Base-by-base conservation (phyloP, 2,888 invertebrate species). In the Nephrocerus scutellatus region DNA sequence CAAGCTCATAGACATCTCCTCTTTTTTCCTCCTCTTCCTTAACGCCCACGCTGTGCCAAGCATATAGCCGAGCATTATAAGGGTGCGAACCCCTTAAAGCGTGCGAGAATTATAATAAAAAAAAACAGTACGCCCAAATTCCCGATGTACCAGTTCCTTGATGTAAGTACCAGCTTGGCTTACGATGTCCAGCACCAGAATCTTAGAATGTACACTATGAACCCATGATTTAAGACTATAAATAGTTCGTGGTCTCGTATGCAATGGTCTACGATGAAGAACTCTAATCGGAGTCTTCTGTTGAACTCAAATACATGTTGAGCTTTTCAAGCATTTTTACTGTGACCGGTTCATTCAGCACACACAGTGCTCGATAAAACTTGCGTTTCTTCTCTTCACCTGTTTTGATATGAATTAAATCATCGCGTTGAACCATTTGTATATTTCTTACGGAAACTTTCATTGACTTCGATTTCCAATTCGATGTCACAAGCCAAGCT, bases 81-180 rank as follows among this genome's bases (percentile, higher is more conserved):
- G n/a, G n/a, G n/a, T n/a, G n/a, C n/a, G n/a, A n/a, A n/a, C n/a
- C n/a, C n/a, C n/a, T n/a, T n/a, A n/a, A n/a, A n/a, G n/a, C n/a
- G n/a, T n/a, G n/a, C n/a, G n/a, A n/a, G n/a, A n/a, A n/a, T n/a
- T n/a, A n/a, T n/a, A n/a, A n/a, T n/a, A n/a, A n/a, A n/a, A n/a
- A n/a, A n/a, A n/a, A n/a, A n/a, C n/a, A n/a, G 93, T 92, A 50
- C 97, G 74, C 2, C 89, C 86, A 62, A 95, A 85, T 71, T 98
- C 97, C 4, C 96, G 91, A 70, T 97, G 93, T 14, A 90, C 86
- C 72, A 97, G 89, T 72, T 98, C 97, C 70, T 98, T 98, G 2
- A 98, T 80, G 63, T 98, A 98, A 24, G 93, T 91, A 26, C 95
- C 95, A 8, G 95, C 95, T 59, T 90, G 85, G 1, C 91, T 88